These are phyloP conservation scores for Lepidocolaptes lacrymiger DNA, from an alignment of 2,797 vertebrate genomes.

Conservation along the genomic window DNA sequence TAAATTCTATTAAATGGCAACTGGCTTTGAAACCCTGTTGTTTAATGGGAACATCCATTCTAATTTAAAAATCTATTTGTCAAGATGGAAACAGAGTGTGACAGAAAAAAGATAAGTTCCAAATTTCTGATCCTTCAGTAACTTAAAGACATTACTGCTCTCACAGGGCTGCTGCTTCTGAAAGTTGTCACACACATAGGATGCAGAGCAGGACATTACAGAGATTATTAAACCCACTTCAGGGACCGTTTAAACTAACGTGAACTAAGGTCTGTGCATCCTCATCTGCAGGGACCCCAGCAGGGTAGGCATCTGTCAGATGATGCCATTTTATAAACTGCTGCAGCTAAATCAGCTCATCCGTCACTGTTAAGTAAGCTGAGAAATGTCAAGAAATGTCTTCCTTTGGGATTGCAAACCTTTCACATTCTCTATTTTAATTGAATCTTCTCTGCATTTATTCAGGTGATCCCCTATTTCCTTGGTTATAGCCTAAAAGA, in stretches of 20 bases:
- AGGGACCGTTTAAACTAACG: slow-evolving; percentile 12
- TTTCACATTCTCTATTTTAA: background rate
- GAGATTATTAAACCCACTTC: background rate
- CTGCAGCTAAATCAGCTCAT: background rate
- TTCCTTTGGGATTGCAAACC: background rate
- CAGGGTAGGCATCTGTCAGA: background rate
- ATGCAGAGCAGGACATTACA: background rate
- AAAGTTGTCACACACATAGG: background rate
- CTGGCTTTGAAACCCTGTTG: background rate
- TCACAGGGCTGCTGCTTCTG: background rate
- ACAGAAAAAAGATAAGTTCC: background rate
- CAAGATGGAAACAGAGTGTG: background rate
- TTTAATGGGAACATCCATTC: background rate
- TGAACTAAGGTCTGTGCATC: background rate
- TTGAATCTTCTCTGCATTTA: background rate
- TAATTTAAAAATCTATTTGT: background rate
- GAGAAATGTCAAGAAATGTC: background rate
- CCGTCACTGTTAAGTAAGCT: background rate
- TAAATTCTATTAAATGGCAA: background rate
- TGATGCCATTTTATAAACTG: background rate
- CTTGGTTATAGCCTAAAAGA: background rate
- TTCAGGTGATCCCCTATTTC: background rate
- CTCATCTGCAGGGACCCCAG: background rate
- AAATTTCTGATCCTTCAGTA: background rate
- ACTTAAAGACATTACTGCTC: background rate